Evolutionary conservation across 2,113 vertebrate species (phyloP).

Genomic region (Lagopus muta): DNA sequence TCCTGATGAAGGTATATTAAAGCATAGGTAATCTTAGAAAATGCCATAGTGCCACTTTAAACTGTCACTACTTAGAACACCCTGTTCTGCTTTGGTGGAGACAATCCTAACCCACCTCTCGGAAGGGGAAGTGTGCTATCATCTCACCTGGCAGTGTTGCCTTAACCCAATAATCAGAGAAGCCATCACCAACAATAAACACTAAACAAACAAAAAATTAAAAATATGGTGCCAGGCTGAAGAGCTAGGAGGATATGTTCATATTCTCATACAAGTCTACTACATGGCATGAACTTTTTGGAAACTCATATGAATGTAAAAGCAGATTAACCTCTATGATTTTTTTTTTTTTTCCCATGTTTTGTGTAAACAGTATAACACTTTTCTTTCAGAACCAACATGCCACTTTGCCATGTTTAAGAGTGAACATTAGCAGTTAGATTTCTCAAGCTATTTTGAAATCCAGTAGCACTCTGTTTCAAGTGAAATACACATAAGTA

Average conservation of each 20-base stretch:
- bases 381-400: neutral
- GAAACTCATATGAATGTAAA: neutral
- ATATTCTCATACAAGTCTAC: neutral
- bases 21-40: neutral
- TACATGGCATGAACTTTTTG: accelerated
- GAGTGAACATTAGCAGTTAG: neutral
- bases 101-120: neutral
- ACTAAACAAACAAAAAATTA: neutral
- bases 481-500: neutral
- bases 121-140: accelerated
- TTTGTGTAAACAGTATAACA: accelerated
- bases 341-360: neutral
- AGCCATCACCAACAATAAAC: neutral
- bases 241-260: accelerated
- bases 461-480: neutral
- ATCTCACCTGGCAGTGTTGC: neutral
- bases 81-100: neutral
- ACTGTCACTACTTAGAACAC: neutral
- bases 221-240: neutral
- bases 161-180: neutral
- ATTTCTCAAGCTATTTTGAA: neutral
- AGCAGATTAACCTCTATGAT: neutral
- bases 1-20: neutral
- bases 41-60: neutral
- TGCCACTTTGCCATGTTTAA: neutral